Base-by-base conservation (phyloP, 1,140 invertebrate genomes). In the Drosophila nigrodunni region DNA sequence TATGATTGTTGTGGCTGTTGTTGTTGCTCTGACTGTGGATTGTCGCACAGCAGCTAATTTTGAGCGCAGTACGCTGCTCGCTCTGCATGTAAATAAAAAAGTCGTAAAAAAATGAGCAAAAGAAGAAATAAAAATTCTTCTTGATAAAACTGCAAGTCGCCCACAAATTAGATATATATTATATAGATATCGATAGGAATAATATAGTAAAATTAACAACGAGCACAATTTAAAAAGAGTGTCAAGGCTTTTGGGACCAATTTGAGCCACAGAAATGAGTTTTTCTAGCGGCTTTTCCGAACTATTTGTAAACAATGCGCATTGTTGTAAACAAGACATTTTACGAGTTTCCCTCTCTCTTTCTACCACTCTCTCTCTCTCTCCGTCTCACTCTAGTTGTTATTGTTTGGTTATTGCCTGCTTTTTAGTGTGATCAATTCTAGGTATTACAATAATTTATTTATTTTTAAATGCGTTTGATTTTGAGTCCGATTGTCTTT, bases 261-360 rank as follows among this genome's bases (percentile, higher is more conserved):
- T 78, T 80, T 74, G 81, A 78, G 68, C 67, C 72, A 64, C 69
- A 80, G 57, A 75, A 80, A 88, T 77, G 60, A 65, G 82, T 76
- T 86, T 72, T 75, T 69, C 64, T 64, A 50, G 58, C 46, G 76
- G 57, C 15, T 52, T 68, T 37, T 71, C 54, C 58, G 25, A 46
- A 67, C 66, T 86, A 85, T 87, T 89, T 89, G 85, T 88, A 88
- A 88, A 88, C 83, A 88, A 74, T 70, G 76, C 70, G 71, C 73
- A 78, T 77, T 78, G 85, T 83, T 89, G 85, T 88, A 88, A 88
- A 88, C 85, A 88, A 80, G 85, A 55, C 68, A 74, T 83, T 78
- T 80, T 62, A 62, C 18, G 34, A 49, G 11, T 46, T 35, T 54
- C 47, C 44, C 43, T 73, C 52, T 57, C 35, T 43, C 10, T n/a